Evolutionary conservation across 2,797 vertebrate genomes (phyloP), one percentile per base, ranked within the genome.

Genomic region (Mus caroli): DNA sequence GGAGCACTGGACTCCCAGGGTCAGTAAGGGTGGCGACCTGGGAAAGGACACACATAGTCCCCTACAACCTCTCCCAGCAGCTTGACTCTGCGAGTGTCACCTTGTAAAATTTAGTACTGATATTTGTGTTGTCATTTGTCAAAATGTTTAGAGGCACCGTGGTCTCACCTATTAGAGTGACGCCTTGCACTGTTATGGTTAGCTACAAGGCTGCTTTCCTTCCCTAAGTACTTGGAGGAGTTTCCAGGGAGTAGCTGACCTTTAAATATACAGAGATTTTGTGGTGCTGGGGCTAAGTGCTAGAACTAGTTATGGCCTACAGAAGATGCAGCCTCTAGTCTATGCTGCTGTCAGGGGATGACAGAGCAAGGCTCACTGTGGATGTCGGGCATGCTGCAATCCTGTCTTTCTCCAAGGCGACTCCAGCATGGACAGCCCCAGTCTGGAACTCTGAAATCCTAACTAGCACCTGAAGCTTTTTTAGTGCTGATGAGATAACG

Each of bases 1-100:
- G 98, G 97, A 40, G 96, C 97, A 54, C 54, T 97, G 31, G 98
- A 98, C 58, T 97, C 98, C 96, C 98, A 97, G 83, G 98, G 99
- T 99, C 97, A 98, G 99, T 99, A 97, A 98, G 97, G 0, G 34
- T 0, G 0, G 67, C 0, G 1, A 1, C 73, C 12, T 14, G 10
- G 20, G 1, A 4, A 20, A 22, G 34, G 17, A 13, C 3, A n/a
- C 17, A 11, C 2, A 2, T 3, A 0, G 0, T 12, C 34, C 37
- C 15, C 1, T 6, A 0, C 2, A 12, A 17, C 56, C 60, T 4
- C 0, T 22, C 12, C 10, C 6, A 14, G 15, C 40, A 43, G 19
- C 3, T 0, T 13, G 40, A 3, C 50, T 64, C 15, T 9, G 0
- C 2, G 10, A 3, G 28, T 15, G 0, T 10, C 2, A 1, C 19